Base-by-base conservation (phyloP, 1,140 invertebrate genomes). In the Zaprionus ghesquierei region DNA sequence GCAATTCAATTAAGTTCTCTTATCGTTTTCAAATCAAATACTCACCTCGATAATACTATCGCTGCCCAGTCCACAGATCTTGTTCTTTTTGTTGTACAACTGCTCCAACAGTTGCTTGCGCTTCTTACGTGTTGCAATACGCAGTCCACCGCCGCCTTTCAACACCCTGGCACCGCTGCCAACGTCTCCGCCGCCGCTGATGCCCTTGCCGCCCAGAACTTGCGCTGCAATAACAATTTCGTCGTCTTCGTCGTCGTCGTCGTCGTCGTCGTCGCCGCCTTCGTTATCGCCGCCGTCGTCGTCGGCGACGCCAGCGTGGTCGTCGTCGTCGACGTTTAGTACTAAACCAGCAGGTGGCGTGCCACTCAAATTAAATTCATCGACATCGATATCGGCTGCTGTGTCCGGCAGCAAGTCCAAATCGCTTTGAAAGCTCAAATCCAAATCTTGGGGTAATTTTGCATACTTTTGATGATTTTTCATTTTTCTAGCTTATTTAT, bases 391-490 rank as follows among this genome's bases (percentile, higher is more conserved):
- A 69, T 84, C 75, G 41, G 75, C 89, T 46, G 85, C 89, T 23
- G 79, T 90, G 62, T 91, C 89, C 68, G 89, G 89, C 53, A 89
- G 77, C 69, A 89, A 65, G 58, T 89, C 84, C 75, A 89, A 84
- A 73, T 89, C 84, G 61, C 76, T 85, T 78, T 91, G 85, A 69
- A 90, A 91, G 77, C 89, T 91, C 68, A 91, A 70, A 84, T 91
- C 89, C 65, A 91, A 86, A 80, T 91, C 90, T 85, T 91, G 90
- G 73, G 90, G 90, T 68, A 91, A 73, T 74, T 91, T 91, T 33
- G 79, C 77, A 86, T 91, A 91, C 70, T 89, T 91, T 72, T 91
- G 90, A 72, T 91, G 86, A 77, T 77, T 90, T 91, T 91, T 91
- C 90, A 91, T 91, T 79, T 77, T 89, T 89, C 69, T 56, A 51